Evolutionary conservation across 2,797 vertebrate species (phyloP), one percentile per base, ranked within the genome.

Genomic region (Eulemur rubriventer): DNA sequence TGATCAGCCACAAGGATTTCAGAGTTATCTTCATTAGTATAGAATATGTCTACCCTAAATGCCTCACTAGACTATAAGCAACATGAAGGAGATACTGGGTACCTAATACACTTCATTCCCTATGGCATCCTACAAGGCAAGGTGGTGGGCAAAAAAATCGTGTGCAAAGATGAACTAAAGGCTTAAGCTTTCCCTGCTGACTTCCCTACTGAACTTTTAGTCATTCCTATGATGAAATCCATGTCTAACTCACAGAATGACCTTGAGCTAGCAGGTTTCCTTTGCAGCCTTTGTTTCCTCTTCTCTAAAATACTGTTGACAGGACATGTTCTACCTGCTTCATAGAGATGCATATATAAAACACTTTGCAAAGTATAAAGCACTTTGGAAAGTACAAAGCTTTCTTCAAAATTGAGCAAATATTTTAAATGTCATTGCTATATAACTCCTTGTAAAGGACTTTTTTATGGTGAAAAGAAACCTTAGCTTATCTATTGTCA

Each of bases 381-480:
- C 70, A 92, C 20, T 48, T 73, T 55, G 70, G 24, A 93, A 88
- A 81, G 5, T 28, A 63, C 30, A 81, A 84, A 61, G 1, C 50
- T 91, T 20, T 91, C 65, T 84, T 84, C 75, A 67, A 91, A 95
- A 87, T 4, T 28, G 63, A 90, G 50, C 28, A 65, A 70, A 43
- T 81, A 67, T 76, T 92, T 82, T 57, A 91, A 80, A 88, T 63
- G 63, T 22, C 17, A 46, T 80, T 91, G 24, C n/a, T 41, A 26
- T n/a, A 76, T n/a, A 6, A 72, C 16, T 59, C 24, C 46, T 82
- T 59, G 69, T 18, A 28, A 92, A 26, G 13, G 10, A 72, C 2
- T 8, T 86, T 86, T 79, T 84, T 83, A 48, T 43, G 12, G 8
- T 92, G 61, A 82, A 96, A 72, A 75, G 50, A 83, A 94, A 70